Evolutionary conservation across 2,888 invertebrate genomes (phyloP), one percentile per base, ranked within the genome.

Genomic region (Stegophylla sp.): DNA sequence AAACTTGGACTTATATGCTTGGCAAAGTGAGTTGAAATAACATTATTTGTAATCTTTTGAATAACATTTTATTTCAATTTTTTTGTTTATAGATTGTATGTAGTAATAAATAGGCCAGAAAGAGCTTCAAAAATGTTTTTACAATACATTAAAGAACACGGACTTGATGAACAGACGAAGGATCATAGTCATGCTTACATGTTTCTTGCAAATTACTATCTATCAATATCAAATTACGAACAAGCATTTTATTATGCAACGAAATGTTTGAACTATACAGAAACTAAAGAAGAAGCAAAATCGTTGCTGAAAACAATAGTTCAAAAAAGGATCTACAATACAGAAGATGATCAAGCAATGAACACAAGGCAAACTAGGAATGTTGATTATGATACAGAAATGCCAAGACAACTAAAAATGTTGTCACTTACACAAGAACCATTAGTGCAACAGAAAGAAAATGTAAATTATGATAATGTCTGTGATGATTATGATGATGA

Each of bases 261-360:
- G 86, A 97, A 96, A 86, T 98, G 98, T 86, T 88, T 97, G 83
- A 95, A 96, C 85, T 94, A 93, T 84, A 94, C 95, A 85, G 95
- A 94, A 93, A 95, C 95, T 0, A 94, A 95, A 88, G 95, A 96
- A 87, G 95, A 95, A 86, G 97, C 94, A 0, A 97, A 97, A 87
- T 92, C 93, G 17, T 88, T 97, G 63, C 87, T 97, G 17, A 92
- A 93, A 86, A 92, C 93, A 1, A 95, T 97, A 86, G 94, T 94
- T 3, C 91, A 91, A 82, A 91, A 90, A 85, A 87, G 92, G 83
- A 88, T 89, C 0, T 86, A 61, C 0, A 86, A 61, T 15, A 67
- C 61, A 48, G 75, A 82, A 20, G 41, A 71, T 41, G 69, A 79
- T 61, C 48, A 79, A 41, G 2, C 71, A 26, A 61, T 61, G n/a